A percentile compares a stretch with the other conserved stretches of the same genome.
Conservation (phyloP, 2,113 vertebrate genomes). For the Larimichthys polyactis region DNA sequence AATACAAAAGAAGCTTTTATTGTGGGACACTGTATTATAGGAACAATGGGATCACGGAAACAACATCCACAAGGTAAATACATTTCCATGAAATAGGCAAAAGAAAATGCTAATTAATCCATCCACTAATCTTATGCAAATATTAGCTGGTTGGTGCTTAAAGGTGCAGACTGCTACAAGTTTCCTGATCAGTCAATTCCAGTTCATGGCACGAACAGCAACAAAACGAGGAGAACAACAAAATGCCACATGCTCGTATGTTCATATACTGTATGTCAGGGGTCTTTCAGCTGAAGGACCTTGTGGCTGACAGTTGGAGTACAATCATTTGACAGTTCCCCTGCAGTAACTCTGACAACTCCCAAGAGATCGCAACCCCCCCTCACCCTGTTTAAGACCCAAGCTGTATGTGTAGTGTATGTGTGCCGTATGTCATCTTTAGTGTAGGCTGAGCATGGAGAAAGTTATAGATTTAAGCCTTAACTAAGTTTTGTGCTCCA, state of each 20-base stretch:
- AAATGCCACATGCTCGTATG: not conserved
- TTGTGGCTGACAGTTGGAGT: too few species aligned
- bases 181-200: not conserved
- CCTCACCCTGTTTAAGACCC: too few species aligned
- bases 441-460: not conserved
- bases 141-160: too few species aligned
- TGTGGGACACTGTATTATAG: too few species aligned
- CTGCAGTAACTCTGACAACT: too few species aligned
- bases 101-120: not conserved
- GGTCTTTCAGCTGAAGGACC: too few species aligned
- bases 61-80: not conserved
- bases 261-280: not conserved
- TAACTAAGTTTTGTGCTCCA: slow-evolving; percentile 89
- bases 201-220: not conserved
- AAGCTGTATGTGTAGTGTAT: not conserved
- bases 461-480: slow-evolving; percentile 37
- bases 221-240: not conserved
- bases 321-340: too few species aligned
- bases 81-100: not conserved
- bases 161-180: not conserved
- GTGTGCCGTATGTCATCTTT: not conserved
- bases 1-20: too few species aligned
- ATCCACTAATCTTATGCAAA: too few species aligned
- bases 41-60: too few species aligned
- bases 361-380: too few species aligned